Base-by-base conservation (phyloP, 2,888 invertebrate genomes). In the Scelioninae gen. 2 region DNA sequence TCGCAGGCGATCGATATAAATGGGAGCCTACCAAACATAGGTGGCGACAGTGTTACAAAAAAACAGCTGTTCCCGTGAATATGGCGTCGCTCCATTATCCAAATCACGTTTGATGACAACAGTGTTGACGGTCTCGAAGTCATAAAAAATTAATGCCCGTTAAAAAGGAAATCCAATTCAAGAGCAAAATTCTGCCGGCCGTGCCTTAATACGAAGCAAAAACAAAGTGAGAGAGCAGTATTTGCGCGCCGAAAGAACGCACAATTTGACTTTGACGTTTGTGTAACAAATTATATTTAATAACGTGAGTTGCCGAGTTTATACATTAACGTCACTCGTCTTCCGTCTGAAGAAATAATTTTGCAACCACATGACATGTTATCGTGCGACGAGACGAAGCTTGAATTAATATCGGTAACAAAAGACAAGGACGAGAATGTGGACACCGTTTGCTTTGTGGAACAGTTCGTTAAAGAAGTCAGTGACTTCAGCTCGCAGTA, bases 401-500 rank as follows among this genome's bases (percentile, higher is more conserved):
- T 83, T 37, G 85, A 84, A 75, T 74, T 79, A 39, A 79, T 86
- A 76, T 73, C 81, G 25, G 78, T 85, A 55, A 80, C 78, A 71
- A 80, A 79, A 55, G 80, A 81, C 57, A 81, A 78, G 45, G 78
- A 76, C 13, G 78, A 78, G 28, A 78, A 81, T 61, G 81, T 80
- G 33, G 80, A 82, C 63, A 79, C 79, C 28, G 83, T 85, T 55
- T 75, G 87, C 77, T 87, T 90, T 80, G 85, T 93, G 33, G 92
- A 94, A 81, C 95, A 95, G 82, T 96, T 91, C 86, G 95, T 93
- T 1, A 89, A 91, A 79, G 91, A 91, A 82, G 94, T 96, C 39
- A 87, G 91, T 45, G 93, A 94, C 84, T 96, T 94, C 83, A 95
- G 95, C 84, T 96, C 96, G 0, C 95, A 95, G 87, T 97, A 96